These are phyloP conservation scores for Hapalemur alaotrensis DNA, from an alignment of 2,797 vertebrate genomes.

Conservation along the genomic window DNA sequence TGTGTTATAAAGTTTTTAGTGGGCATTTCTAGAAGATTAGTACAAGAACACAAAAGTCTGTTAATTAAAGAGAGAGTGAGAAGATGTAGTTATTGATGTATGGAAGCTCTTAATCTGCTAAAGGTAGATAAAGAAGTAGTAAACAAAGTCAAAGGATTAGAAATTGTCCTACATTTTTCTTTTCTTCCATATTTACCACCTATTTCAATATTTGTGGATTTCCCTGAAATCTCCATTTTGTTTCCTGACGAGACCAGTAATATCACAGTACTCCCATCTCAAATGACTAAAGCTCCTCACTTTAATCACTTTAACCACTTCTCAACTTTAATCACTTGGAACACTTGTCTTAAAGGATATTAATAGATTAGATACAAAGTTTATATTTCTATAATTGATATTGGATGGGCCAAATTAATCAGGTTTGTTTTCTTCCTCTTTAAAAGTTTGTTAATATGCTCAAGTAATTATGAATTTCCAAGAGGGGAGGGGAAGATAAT, in stretches of 20 bases:
- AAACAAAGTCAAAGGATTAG: background rate
- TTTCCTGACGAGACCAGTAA: background rate
- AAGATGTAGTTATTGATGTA: background rate
- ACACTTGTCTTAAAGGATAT: background rate
- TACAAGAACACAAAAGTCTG: background rate
- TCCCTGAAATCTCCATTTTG: background rate
- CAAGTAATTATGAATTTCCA: background rate
- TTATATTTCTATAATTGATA: background rate
- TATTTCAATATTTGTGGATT: background rate
- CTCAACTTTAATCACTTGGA: background rate
- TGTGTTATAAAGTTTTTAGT: background rate
- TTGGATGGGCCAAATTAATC: background rate
- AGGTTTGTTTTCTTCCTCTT: background rate
- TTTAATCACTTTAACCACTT: background rate
- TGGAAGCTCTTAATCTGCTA: background rate
- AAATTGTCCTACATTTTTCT: background rate
- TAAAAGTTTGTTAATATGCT: background rate
- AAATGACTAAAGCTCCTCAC: background rate
- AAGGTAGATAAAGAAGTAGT: too few relatives aligned
- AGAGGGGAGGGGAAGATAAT: background rate
- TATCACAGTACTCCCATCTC: background rate
- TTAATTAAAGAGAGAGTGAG: background rate
- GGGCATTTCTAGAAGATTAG: background rate
- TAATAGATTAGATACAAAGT: background rate
- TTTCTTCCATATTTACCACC: background rate